Percentiles rank a stretch among this genome's conserved stretches.
Conservation (phyloP, 2,888 invertebrate genomes). For the Mythimna pallens region DNA sequence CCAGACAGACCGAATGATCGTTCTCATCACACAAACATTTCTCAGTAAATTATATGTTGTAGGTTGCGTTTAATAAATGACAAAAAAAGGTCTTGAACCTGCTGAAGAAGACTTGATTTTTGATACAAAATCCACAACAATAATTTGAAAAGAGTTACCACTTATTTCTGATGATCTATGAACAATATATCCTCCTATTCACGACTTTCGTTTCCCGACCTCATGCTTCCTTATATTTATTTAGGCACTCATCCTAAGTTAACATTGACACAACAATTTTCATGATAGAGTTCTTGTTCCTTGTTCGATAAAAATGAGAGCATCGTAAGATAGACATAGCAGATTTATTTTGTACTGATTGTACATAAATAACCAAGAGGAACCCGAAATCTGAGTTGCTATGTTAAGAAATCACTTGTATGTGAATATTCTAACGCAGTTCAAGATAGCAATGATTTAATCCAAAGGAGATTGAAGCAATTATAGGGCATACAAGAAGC, state of each 20-base stretch:
- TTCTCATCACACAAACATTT: no score
- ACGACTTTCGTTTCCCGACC: slow-evolving; percentile 33
- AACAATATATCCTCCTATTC: not conserved
- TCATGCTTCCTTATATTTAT: slow-evolving; percentile 34
- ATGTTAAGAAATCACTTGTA: not conserved
- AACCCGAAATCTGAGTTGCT: not conserved
- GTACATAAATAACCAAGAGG: not conserved
- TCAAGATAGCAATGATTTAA: no score
- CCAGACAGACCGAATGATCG: no score
- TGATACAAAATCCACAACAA: not conserved
- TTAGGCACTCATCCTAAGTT: slow-evolving; percentile 40
- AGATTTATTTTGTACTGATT: slow-evolving; percentile 24
- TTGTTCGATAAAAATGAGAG: slow-evolving; percentile 24
- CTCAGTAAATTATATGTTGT: no score
- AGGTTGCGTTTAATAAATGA: no score
- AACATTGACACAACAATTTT: slow-evolving; percentile 49
- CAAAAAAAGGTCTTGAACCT: no score
- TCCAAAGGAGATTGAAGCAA: no score
- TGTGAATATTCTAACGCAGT: not conserved
- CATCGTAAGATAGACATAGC: slow-evolving; percentile 18
- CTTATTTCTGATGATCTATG: slow-evolving; percentile 21
- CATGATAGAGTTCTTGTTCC: slow-evolving; percentile 39
- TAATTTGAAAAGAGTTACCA: not conserved
- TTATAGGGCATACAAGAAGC: no score
- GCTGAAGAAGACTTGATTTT: not conserved